Evolutionary conservation across 2,888 invertebrate genomes (phyloP).

Genomic region (Frankliniella fusca): DNA sequence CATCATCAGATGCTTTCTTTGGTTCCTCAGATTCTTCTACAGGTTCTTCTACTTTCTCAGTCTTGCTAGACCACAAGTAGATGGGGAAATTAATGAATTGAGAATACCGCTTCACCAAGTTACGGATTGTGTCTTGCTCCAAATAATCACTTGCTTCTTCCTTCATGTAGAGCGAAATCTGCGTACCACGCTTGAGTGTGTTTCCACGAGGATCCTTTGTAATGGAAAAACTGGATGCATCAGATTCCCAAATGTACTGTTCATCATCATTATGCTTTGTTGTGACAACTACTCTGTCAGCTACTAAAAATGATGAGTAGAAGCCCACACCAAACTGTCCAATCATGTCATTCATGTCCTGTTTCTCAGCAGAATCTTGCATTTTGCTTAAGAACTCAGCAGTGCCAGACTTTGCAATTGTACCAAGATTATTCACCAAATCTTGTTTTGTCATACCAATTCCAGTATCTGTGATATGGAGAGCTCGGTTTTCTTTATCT

Average conservation of each 20-base stretch:
- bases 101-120: conserved; percentile 93
- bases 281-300: conserved; percentile 91
- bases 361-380: conserved; percentile 60
- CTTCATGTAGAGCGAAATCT: conserved; percentile 85
- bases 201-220: conserved; percentile 91
- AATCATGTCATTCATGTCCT: conserved; percentile 94
- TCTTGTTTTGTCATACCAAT: conserved; percentile 96
- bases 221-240: conserved; percentile 84
- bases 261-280: conserved; percentile 90
- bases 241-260: conserved; percentile 98
- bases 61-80: conserved; percentile 83
- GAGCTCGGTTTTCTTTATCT: conserved; percentile 83
- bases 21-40: conserved; percentile 49
- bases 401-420: conserved; percentile 96
- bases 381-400: conserved; percentile 92
- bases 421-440: conserved; percentile 92
- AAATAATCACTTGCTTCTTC: conserved; percentile 96
- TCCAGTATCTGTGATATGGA: conserved; percentile 95
- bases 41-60: conserved; percentile 70
- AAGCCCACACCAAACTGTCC: conserved; percentile 99
- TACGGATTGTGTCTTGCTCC: conserved; percentile 84
- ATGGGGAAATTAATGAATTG: conserved; percentile 99
- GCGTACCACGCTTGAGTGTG: conserved; percentile 85
- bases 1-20: conserved; percentile 47
- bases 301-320: conserved; percentile 96